These are phyloP conservation scores for Lepidurus couesii DNA, from an alignment of 1,140 invertebrate species.

Conservation along the genomic window DNA sequence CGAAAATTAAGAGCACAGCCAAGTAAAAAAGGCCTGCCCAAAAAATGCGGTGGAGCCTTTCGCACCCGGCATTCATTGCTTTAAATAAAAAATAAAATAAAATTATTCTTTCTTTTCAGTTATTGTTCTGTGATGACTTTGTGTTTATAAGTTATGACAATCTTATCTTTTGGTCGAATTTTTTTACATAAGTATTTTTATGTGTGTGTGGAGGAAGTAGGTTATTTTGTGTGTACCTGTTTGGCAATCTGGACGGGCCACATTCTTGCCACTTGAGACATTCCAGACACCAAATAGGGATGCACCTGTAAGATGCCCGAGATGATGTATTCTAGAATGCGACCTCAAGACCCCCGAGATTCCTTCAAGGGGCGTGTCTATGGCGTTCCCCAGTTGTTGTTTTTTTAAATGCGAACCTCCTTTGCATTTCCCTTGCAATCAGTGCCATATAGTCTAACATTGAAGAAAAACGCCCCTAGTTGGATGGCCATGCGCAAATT, in stretches of 20 bases:
- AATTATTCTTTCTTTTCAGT: not conserved
- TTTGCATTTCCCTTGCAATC: not conserved
- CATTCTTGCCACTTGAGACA: conserved; percentile 21
- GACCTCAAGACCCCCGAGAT: not conserved
- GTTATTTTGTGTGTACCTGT: not conserved
- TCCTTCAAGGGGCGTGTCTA: conserved; percentile 2
- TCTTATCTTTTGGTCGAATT: not conserved
- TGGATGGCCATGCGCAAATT: not conserved
- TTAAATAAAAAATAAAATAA: too few relatives aligned
- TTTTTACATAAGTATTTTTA: not conserved
- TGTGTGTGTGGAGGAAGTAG: not conserved
- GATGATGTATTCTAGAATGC: conserved; percentile 1
- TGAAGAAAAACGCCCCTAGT: not conserved
- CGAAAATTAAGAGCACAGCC: not conserved
- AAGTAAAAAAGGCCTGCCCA: not conserved
- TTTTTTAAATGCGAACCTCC: not conserved
- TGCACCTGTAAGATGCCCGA: conserved; percentile 6
- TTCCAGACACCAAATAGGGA: conserved; percentile 18
- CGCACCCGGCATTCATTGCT: too few relatives aligned
- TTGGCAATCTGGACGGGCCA: not conserved
- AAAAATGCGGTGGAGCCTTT: too few relatives aligned
- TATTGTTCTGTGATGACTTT: too few relatives aligned
- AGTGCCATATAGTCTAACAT: not conserved
- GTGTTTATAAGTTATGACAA: too few relatives aligned
- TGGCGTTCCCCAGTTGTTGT: not conserved